phyloP scores from a whole-genome alignment of 2,797 vertebrate species.

The Pseudomugil tenellus region DNA sequence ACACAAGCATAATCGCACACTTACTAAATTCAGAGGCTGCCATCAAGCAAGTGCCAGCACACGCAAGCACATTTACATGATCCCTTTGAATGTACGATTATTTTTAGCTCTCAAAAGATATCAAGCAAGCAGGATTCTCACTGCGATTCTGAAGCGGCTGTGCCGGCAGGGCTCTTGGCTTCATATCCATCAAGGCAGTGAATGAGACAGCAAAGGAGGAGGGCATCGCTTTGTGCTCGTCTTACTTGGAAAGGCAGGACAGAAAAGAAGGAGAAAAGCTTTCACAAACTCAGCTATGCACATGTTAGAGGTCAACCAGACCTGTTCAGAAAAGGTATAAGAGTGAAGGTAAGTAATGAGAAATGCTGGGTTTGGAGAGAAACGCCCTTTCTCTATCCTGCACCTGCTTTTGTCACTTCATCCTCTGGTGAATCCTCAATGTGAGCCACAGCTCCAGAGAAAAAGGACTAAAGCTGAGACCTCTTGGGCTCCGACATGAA shows the following conservation, averaged over 20 bases:
- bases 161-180: constrained; percentile 31
- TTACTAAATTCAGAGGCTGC: constrained; percentile 28
- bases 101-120: constrained; percentile 11
- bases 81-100: constrained; percentile 23
- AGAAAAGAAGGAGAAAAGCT: neutral
- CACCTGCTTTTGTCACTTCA: constrained; percentile 65
- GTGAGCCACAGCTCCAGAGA: constrained; percentile 3
- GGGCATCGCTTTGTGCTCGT: constrained; percentile 65
- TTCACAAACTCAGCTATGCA: neutral
- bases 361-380: constrained; percentile 45
- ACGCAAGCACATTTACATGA: constrained; percentile 28
- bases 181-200: constrained; percentile 61
- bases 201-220: constrained; percentile 47
- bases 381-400: constrained; percentile 66
- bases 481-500: constrained; percentile 13
- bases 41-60: constrained; percentile 15
- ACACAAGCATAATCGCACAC: constrained; percentile 27
- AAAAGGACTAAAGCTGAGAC: constrained; percentile 5
- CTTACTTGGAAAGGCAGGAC: constrained; percentile 35
- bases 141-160: constrained; percentile 18
- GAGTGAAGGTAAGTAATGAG: constrained; percentile 28
- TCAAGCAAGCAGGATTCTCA: constrained; percentile 23
- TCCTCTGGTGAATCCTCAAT: constrained; percentile 18
- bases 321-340: constrained; percentile 17
- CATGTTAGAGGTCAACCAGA: neutral